Evolutionary conservation across 2,113 vertebrate species (phyloP).

Genomic region (Grus americana): DNA sequence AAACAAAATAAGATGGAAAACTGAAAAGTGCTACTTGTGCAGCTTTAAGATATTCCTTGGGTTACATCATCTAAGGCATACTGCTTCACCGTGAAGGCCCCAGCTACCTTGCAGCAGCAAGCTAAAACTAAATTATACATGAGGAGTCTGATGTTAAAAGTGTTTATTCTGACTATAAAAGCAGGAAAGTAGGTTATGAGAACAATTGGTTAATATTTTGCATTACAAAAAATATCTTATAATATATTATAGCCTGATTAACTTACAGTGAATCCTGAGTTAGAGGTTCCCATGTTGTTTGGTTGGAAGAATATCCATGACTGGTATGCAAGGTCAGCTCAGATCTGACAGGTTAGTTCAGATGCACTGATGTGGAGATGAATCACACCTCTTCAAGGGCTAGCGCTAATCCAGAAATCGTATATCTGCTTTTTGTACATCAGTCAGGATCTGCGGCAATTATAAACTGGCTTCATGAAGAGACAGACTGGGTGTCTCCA

Average conservation of each 20-base stretch:
- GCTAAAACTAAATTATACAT: not conserved
- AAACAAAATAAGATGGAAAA: not conserved
- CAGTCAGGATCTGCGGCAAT: not conserved
- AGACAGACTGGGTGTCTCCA: not conserved
- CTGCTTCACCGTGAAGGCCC: not conserved
- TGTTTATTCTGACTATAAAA: not conserved
- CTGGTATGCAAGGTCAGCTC: not conserved
- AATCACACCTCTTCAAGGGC: not conserved
- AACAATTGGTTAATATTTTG: not conserved
- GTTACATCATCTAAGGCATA: not conserved
- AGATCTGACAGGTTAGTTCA: not conserved
- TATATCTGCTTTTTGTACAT: not conserved
- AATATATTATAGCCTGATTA: not conserved
- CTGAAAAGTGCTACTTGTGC: not conserved
- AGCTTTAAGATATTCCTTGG: not conserved
- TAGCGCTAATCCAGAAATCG: not conserved
- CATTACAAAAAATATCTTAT: not conserved
- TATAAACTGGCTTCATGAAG: not conserved
- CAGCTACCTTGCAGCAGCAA: not conserved
- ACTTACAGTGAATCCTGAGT: not conserved
- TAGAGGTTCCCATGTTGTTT: not conserved
- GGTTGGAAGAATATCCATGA: not conserved
- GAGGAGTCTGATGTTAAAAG: not conserved
- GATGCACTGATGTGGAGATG: not conserved
- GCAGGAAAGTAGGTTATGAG: not conserved